These are phyloP conservation scores for Caenorhabditis auriculariae DNA, from an alignment of 2,888 invertebrate species.

Conservation along the genomic window DNA sequence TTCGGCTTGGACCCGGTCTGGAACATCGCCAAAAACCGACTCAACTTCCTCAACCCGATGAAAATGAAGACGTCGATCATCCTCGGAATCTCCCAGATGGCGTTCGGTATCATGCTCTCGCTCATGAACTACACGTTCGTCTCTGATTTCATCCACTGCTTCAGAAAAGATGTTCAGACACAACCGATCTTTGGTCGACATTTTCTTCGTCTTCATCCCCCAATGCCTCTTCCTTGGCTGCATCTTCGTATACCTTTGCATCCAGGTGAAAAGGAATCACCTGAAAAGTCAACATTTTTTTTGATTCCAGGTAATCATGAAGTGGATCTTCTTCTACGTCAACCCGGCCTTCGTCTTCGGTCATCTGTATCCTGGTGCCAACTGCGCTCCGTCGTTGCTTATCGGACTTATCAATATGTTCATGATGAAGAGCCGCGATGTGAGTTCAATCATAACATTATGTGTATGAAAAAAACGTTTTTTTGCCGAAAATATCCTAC, in stretches of 20 bases:
- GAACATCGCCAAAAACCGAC: conserved; percentile 60
- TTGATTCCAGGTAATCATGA: conserved; percentile 42
- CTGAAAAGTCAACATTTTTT: neutral
- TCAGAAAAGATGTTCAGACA: conserved; percentile 64
- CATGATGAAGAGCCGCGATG: conserved; percentile 73
- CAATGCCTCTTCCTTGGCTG: conserved; percentile 86
- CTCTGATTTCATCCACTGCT: neutral
- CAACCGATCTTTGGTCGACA: conserved; percentile 73
- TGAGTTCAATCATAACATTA: neutral
- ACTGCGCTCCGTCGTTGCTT: conserved; percentile 90
- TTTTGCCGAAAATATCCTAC: neutral
- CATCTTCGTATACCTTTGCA: conserved; percentile 91
- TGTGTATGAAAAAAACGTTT: neutral
- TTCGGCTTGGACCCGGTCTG: conserved; percentile 61
- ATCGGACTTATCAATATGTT: conserved; percentile 78
- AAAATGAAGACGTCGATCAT: conserved; percentile 62
- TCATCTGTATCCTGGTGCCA: conserved; percentile 64
- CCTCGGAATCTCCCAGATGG: conserved; percentile 61
- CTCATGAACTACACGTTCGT: conserved; percentile 57
- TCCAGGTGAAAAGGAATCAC: conserved; percentile 84
- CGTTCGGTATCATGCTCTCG: conserved; percentile 59
- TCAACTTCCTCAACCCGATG: conserved; percentile 62
- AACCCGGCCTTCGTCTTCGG: conserved; percentile 46
- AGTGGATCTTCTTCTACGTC: conserved; percentile 58
- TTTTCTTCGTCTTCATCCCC: conserved; percentile 90